A percentile compares a stretch with the other conserved stretches of the same genome.
These are phyloP conservation scores for Temnothorax unifasciatus DNA, from an alignment of 2,888 invertebrate species.

Conservation along the genomic window DNA sequence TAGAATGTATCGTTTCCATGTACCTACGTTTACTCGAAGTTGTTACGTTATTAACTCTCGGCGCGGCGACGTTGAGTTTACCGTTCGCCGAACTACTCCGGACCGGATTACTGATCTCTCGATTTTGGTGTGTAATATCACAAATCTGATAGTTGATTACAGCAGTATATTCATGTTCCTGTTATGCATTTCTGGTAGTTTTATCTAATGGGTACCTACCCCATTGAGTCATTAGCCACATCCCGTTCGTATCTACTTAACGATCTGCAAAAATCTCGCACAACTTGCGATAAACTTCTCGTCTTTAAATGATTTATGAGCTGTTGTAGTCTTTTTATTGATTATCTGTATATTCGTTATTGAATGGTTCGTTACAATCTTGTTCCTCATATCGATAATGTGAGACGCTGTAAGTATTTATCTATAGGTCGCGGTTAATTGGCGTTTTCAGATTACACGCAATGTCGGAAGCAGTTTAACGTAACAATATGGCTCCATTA, in stretches of 20 bases:
- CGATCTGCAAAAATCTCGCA: conserved; percentile 6
- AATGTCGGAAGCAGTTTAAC: conserved; percentile 67
- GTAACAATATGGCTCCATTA: conserved; percentile 63
- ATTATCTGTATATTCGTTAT: background rate
- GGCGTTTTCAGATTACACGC: conserved; percentile 65
- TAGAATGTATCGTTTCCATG: conserved; percentile 42
- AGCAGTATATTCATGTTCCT: background rate
- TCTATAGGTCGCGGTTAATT: conserved; percentile 47
- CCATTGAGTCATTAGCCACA: background rate
- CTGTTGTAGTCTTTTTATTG: background rate
- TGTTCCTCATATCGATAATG: background rate
- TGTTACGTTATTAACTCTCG: conserved; percentile 43
- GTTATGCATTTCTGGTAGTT: background rate
- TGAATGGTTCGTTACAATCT: background rate
- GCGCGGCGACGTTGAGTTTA: conserved; percentile 40
- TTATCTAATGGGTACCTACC: background rate
- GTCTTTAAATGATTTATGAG: background rate
- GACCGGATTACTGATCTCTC: conserved; percentile 39
- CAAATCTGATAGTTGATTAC: conserved; percentile 36
- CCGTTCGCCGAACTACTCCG: conserved; percentile 37
- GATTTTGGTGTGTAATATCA: conserved; percentile 33
- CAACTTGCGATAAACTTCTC: background rate
- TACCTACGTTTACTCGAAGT: conserved; percentile 45
- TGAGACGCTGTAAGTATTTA: background rate
- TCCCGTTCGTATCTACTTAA: background rate